Evolutionary conservation across 2,797 vertebrate species (phyloP).

Genomic region (Sciurus carolinensis): DNA sequence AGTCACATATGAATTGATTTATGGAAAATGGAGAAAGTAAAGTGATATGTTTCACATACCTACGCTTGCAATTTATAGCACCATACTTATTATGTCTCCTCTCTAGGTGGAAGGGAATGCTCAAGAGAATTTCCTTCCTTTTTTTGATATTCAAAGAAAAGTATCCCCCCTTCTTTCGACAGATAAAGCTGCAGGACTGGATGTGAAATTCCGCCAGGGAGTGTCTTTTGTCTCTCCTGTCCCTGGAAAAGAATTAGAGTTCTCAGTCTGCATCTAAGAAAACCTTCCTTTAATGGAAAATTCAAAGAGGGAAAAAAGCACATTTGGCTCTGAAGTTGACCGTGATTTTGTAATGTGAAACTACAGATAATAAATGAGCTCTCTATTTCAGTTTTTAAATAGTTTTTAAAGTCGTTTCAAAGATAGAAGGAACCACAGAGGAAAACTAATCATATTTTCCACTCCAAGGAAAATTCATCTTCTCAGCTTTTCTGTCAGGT

Average conservation of each 20-base stretch:
- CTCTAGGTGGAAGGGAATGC: neutral
- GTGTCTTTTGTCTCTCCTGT: conserved; percentile 69
- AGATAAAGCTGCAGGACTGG: conserved; percentile 16
- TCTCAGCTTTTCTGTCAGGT: neutral
- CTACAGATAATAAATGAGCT: conserved; percentile 59
- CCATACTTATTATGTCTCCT: neutral
- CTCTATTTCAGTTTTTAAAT: conserved; percentile 59
- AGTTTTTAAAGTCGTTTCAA: conserved; percentile 67
- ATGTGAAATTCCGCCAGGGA: conserved; percentile 35
- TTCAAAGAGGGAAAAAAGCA: conserved; percentile 19
- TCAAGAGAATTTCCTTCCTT: neutral
- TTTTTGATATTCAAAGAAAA: conserved; percentile 34
- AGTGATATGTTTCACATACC: neutral
- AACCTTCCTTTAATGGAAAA: conserved; percentile 69
- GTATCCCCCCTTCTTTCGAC: neutral
- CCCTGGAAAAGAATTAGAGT: conserved; percentile 35
- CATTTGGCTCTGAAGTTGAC: conserved; percentile 50
- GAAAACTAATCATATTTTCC: conserved; percentile 57
- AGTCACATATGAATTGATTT: neutral
- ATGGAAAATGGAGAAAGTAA: neutral
- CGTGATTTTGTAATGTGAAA: conserved; percentile 64
- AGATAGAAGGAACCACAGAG: conserved; percentile 24
- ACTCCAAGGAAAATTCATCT: conserved; percentile 33
- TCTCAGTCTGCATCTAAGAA: conserved; percentile 56
- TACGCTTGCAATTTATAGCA: neutral